Conservation (phyloP, 2,113 vertebrate species). For the Nibea coibor region DNA sequence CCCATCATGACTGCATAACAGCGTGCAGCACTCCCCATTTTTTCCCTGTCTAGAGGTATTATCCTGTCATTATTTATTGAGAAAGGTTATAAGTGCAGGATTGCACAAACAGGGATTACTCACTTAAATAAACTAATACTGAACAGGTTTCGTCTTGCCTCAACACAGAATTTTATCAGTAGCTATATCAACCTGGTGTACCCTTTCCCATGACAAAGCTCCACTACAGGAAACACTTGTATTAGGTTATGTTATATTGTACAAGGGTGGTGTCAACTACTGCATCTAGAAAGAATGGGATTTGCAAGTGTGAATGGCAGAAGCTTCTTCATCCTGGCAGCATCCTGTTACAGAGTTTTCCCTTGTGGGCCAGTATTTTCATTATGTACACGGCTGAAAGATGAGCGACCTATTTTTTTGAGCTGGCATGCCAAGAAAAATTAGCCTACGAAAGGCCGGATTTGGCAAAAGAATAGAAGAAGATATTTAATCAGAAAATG, state of each 20-base stretch:
- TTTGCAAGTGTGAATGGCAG: neutral
- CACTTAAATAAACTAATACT: neutral
- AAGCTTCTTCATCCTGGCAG: constrained; percentile 1
- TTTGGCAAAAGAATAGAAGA: constrained; percentile 1
- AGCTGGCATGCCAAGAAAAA: constrained; percentile 11
- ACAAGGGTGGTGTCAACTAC: neutral
- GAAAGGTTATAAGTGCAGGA: neutral
- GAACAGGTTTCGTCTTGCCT: neutral
- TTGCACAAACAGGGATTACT: neutral
- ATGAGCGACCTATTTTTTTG: neutral
- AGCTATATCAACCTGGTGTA: neutral
- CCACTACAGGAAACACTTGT: neutral
- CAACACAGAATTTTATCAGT: neutral
- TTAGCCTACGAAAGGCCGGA: neutral
- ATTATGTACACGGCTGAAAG: neutral
- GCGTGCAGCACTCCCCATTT: too few species aligned
- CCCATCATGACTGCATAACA: neutral
- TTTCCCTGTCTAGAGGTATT: neutral
- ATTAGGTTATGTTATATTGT: neutral
- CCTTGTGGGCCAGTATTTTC: neutral
- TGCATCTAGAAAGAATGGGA: neutral
- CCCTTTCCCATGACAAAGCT: neutral
- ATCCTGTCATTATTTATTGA: neutral
- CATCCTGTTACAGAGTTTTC: constrained; percentile 1
- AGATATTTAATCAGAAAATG: constrained; percentile 3